Base-by-base conservation (phyloP, 2,888 invertebrate genomes). In the Cerceris rybyensis region DNA sequence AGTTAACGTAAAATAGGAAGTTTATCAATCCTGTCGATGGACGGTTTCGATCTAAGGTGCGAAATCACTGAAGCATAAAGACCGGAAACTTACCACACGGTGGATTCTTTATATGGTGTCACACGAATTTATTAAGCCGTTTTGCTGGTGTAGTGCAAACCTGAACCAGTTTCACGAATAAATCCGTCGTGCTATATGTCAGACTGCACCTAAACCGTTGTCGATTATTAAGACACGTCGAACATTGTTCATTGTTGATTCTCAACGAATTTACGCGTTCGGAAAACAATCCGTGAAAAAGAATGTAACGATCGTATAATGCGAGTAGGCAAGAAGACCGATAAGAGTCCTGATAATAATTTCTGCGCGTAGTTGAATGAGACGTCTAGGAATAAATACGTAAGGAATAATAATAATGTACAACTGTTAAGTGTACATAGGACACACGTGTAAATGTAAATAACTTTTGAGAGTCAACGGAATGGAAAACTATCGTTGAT, bases 101-200 rank as follows among this genome's bases (percentile, higher is more conserved):
- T 2, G 14, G 60, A 16, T 43, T 66, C 59, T 78, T 28, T 78
- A 71, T 82, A 83, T 28, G 46, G 81, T 14, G 17, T 54, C 9
- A 14, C 43, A 58, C 77, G 81, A 89, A 89, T 89, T 89, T 89
- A 89, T 89, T 85, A 80, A 87, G 81, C 81, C 80, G 87, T 89
- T 76, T 75, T 71, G 75, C 72, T 77, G 68, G 75, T 69, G 64
- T 60, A 58, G n/a, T 11, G 66, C 66, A 74, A 71, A 82, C 81
- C 80, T 81, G 81, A 72, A 80, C 78, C 76, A 77, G 83, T 79
- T 83, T 81, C 75, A 69, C 82, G 84, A 84, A 82, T 83, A 84
- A 88, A 88, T 87, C 80, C 82, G 80, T 75, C 77, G 78, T 49
- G n/a, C 41, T 63, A 75, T 78, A 60, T 80, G 69, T 80, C 71